Base-by-base conservation (phyloP, 2,113 vertebrate species). In the Turnix velox region DNA sequence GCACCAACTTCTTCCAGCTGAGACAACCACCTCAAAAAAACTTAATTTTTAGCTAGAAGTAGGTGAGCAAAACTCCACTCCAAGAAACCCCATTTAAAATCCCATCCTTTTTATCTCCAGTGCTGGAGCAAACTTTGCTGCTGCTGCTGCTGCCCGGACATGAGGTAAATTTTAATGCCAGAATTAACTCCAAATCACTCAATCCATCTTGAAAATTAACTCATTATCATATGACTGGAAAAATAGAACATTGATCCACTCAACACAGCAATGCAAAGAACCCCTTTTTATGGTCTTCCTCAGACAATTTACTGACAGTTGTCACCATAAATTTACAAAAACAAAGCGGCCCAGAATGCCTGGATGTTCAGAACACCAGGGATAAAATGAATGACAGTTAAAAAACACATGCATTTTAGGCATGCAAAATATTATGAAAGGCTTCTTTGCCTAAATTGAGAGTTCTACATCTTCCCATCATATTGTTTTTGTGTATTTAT, bases 171-270 rank as follows among this genome's bases (percentile, higher is more conserved):
- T 83, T 95, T 88, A 95, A 92, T 86, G 86, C 61, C 88, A 88
- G 71, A 95, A 95, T 94, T 95, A 96, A 93, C 1, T 17, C 65
- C 87, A 92, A 93, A 92, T 90, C 94, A 92, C 63, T 95, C 91
- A 86, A 95, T 96, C 92, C 35, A 75, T 95, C 91, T 96, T 92
- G 78, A 93, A 94, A 97, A 95, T 93, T 87, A 96, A 92, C 90
- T 95, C 88, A 91, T 96, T 96, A 94, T 95, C 94, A 90, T 96
- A 97, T 92, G 62, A 2, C 81, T 96, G 88, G 94, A 96, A 96
- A 96, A 95, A 96, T 79, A 93, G 95, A 94, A 78, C 91, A 95
- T 94, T 94, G 96, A 95, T 96, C 93, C 84, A 89, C 88, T 90
- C 81, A 73, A 73, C 65, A 84, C 45, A 82, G 72, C 74, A 68